Base-by-base conservation (phyloP, 2,888 invertebrate genomes). In the Chironomus riparius region DNA sequence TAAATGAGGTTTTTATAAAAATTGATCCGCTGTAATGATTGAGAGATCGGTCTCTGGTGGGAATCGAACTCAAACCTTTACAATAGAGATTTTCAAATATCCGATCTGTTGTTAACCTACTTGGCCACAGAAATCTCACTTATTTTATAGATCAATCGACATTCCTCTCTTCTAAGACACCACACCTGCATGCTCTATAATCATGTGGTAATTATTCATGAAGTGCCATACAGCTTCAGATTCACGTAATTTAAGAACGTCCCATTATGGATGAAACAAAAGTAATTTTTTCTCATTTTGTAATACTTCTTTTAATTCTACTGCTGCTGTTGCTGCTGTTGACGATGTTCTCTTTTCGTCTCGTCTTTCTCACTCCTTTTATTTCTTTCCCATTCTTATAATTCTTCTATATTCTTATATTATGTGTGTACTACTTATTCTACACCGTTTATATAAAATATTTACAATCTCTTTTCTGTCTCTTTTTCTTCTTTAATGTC, bases 401-500 rank as follows among this genome's bases (percentile, higher is more conserved):
- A 21, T 65, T 13, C 24, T n/a, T 70, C 47, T 70, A 68, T 47
- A 13, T 65, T 18, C 65, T 24, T 65, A 65, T 22, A 38, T 65
- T 38, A 38, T 56, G 13, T 22, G n/a, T 71, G 50, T 71, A 50
- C 71, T 50, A 22, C 56, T 56, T 56, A 15, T 28, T 71, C 56
- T 22, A 21, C 24, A 28, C 68, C 22, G 50, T 24, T 38, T 47
- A 22, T 24, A 71, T 71, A 71, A 71, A 71, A 71, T 48, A 71
- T 71, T 50, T 71, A 71, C 71, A 22, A 48, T 56, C 56, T 50
- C 56, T 56, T 56, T 56, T 28, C 56, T 56, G 15, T 5, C 24
- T 62, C 61, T 62, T 24, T 24, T 69, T 70, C 70, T 48, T 48
- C 48, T 70, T 56, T 56, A 71, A 71, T 71, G 71, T 71, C 71